phyloP scores from a whole-genome alignment of 2,797 vertebrate species.

The Phataginus tetradactyla region DNA sequence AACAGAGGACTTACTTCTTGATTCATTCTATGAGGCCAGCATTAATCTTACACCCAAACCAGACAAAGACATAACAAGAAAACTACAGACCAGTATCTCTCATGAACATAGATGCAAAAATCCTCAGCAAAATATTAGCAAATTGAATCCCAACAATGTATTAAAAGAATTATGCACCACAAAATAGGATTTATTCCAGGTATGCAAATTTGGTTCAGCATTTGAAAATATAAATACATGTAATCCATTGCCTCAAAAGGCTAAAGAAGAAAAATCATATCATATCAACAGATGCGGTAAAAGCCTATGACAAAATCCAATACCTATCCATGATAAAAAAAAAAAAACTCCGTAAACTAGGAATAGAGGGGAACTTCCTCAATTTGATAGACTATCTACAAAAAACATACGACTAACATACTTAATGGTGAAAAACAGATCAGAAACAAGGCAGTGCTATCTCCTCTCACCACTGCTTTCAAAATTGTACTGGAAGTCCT shows the following conservation, averaged over 20 bases:
- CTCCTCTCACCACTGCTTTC: not conserved
- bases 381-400: not conserved
- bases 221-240: not conserved
- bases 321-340: not conserved
- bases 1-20: not conserved
- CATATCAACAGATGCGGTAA: not conserved
- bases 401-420: not conserved
- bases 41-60: not conserved
- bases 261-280: not conserved
- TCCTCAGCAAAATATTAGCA: not conserved
- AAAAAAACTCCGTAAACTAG: not conserved
- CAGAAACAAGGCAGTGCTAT: not conserved
- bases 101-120: not conserved
- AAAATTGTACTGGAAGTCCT: not conserved
- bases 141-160: not conserved
- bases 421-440: not conserved
- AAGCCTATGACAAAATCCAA: not conserved
- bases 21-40: not conserved
- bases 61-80: not conserved
- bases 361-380: not conserved
- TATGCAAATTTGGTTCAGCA: not conserved
- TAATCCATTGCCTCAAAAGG: not conserved
- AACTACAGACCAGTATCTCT: not conserved
- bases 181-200: not conserved
- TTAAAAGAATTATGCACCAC: not conserved